These are phyloP conservation scores for Ahaetulla prasina DNA, from an alignment of 2,113 vertebrate species.

Conservation along the genomic window DNA sequence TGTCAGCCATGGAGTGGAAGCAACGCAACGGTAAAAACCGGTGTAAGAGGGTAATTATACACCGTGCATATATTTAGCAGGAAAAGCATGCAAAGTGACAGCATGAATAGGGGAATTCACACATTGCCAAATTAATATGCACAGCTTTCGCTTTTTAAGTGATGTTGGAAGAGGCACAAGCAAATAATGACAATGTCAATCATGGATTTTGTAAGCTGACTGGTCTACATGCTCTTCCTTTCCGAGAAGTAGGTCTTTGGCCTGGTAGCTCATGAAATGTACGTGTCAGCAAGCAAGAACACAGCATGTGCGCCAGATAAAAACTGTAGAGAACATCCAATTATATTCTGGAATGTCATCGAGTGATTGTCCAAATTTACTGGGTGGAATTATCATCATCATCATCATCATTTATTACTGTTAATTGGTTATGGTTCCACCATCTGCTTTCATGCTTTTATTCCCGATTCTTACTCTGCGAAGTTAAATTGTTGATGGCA, in stretches of 20 bases:
- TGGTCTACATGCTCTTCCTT: not conserved
- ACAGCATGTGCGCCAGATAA: not conserved
- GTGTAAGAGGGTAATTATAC: not conserved
- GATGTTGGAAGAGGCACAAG: not conserved
- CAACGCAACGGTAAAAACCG: not conserved
- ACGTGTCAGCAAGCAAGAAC: not conserved
- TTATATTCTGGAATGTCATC: not conserved
- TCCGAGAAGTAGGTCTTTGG: not conserved
- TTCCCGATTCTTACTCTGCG: not conserved
- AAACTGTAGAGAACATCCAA: not conserved
- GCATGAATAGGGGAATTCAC: not conserved
- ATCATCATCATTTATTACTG: not conserved
- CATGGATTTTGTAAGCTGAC: not conserved
- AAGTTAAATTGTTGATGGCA: not conserved
- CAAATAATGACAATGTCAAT: not conserved
- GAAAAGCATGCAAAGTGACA: not conserved
- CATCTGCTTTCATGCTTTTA: not conserved
- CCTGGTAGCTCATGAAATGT: not conserved
- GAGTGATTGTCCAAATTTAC: not conserved
- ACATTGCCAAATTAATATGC: not conserved
- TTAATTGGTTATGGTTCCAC: not conserved
- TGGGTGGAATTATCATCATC: not conserved
- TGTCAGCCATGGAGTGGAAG: not conserved
- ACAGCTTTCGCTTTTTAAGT: not conserved
- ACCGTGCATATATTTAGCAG: not conserved